Conservation (phyloP, 1,140 invertebrate species). For the Hypsibius dujardini region DNA sequence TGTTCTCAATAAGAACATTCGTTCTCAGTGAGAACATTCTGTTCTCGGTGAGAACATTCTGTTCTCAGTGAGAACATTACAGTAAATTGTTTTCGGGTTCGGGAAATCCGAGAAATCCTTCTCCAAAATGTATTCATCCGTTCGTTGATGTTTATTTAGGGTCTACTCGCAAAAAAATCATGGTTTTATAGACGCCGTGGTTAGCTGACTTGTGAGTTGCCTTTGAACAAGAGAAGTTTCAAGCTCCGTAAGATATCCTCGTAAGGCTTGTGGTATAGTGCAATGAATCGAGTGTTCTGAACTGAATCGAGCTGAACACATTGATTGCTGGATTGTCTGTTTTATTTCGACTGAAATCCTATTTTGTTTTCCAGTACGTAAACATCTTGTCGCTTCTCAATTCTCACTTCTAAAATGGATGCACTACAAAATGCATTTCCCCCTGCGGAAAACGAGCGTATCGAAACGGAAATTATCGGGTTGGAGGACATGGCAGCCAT, state of each 20-base stretch:
- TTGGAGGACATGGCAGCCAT: not conserved
- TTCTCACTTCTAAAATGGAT: not conserved
- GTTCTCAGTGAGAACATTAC: slow-evolving; percentile 75
- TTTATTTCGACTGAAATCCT: not conserved
- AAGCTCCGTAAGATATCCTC: slow-evolving; percentile 79
- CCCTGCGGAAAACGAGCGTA: not conserved
- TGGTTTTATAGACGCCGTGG: no score
- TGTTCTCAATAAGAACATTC: slow-evolving; percentile 32
- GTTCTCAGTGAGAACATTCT: no score
- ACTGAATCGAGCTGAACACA: slow-evolving; percentile 46
- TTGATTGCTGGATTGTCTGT: slow-evolving; percentile 38
- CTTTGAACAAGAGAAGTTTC: slow-evolving; percentile 71
- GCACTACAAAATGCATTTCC: not conserved
- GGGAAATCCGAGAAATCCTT: no score
- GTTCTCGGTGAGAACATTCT: slow-evolving; percentile 48
- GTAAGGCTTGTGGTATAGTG: slow-evolving; percentile 38
- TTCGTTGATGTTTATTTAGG: no score
- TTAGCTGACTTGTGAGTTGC: no score
- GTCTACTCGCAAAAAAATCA: no score
- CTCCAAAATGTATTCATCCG: no score
- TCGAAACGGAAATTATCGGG: slow-evolving; percentile 14
- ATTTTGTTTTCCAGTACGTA: not conserved
- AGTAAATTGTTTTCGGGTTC: slow-evolving; percentile 12
- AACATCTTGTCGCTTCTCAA: not conserved
- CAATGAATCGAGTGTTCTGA: no score